Evolutionary conservation across 2,113 vertebrate genomes (phyloP), one percentile per base, ranked within the genome.

Genomic region (Zosterops pallidus): DNA sequence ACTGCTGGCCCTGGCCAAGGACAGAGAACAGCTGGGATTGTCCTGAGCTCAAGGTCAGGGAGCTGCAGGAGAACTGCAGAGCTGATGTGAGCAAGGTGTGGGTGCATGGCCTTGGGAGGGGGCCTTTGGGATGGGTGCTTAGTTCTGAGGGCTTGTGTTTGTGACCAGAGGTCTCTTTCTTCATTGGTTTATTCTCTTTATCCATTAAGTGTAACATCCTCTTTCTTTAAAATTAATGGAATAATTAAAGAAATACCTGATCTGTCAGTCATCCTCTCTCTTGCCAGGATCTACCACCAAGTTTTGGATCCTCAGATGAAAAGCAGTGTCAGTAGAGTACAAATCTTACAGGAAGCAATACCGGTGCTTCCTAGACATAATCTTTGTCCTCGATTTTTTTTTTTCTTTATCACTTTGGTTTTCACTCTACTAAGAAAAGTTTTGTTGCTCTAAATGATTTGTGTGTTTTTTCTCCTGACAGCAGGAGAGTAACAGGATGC

Each of bases 191-290:
- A 24, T 10, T 79, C 33, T 64, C 1, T 0, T 28, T 65, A 11
- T 29, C 3, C 19, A 1, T 19, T 35, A 11, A 49, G 14, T 44
- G 6, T 29, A 47, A 63, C 0, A 0, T 70, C 39, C 7, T 52
- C 41, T 53, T 37, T 83, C 11, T 79, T 15, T n/a, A 47, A 75
- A 69, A 42, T 3, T 13, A 68, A 28, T 57, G n/a, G 22, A 41
- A 24, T 33, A 59, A 17, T 59, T 56, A 63, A 79, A 90, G 74
- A 78, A 67, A 39, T 17, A 17, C 3, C 18, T 70, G 14, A 35
- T 53, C 16, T 50, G 21, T 57, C 42, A 35, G 0, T 24, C 1
- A 0, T 71, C 29, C 19, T 75, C 33, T 46, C 65, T 9, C 22
- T 44, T 77, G 33, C 5, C 55, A 75, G 63, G 52, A 18, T 59